Evolutionary conservation across 2,797 vertebrate genomes (phyloP), one percentile per base, ranked within the genome.

Genomic region (Lacerta agilis): DNA sequence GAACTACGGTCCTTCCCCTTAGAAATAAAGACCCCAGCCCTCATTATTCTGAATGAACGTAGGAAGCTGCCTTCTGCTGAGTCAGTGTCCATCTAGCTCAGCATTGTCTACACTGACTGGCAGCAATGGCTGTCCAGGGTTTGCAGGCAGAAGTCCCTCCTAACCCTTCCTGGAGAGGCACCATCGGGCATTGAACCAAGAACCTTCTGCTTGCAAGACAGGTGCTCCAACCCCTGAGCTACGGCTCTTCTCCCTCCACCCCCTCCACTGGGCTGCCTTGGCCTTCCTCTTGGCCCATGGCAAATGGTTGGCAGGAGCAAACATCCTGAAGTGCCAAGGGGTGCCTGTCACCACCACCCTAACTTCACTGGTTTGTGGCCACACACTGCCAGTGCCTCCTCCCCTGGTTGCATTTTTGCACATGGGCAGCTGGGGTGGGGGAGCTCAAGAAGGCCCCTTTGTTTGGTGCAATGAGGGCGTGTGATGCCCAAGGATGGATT

Each of bases 401-500:
- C 45, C 67, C 45, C 55, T 2, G 87, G 33, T n/a, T 73, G 66
- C 36, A 11, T 73, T 18, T n/a, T 9, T 11, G 43, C 1, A 8
- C 23, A 33, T 15, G 45, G n/a, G 43, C n/a, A 36, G 61, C n/a
- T 79, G 1, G 25, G 17, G 2, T 6, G 7, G 72, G 38, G n/a
- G 6, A 13, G 72, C 29, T 10, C 18, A 18, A 9, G 29, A 9
- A 18, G 17, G 29, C 25, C 58, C 71, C 15, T 17, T 23, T 4
- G 33, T 5, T 18, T 75, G 77, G 69, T 75, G 87, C 77, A 88
- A 85, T 86, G 78, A 89, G 58, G 83, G 88, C 55, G 67, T 2
- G 77, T 8, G 41, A 78, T 43, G 82, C 87, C 88, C 71, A 69
- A 76, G 41, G 33, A 77, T 81, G 83, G 83, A 82, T 81, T 89